phyloP scores from a whole-genome alignment of 2,888 invertebrate genomes.

The Operophtera brumata region DNA sequence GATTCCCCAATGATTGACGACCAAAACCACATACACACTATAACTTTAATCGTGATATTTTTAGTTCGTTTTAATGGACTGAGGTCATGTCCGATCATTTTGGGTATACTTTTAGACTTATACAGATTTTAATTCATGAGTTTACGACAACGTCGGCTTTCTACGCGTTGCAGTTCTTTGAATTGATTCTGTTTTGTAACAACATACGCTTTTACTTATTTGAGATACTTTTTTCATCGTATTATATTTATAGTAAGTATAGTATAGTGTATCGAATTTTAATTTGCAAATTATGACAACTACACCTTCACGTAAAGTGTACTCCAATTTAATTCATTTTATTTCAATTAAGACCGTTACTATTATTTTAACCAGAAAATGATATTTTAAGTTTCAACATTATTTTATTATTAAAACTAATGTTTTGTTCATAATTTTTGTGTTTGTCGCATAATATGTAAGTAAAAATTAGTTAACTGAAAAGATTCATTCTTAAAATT shows the following conservation, averaged over 20 bases:
- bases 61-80: slow-evolving; percentile 53
- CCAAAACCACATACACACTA: slow-evolving; percentile 33
- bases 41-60: slow-evolving; percentile 31
- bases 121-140: slow-evolving; percentile 48
- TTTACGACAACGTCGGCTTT: slow-evolving; percentile 36
- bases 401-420: slow-evolving; percentile 36
- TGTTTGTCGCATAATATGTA: slow-evolving; percentile 75
- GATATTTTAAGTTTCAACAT: slow-evolving; percentile 63
- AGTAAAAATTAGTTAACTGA: slow-evolving; percentile 63
- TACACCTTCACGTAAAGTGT: slow-evolving; percentile 55
- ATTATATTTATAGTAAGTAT: slow-evolving; percentile 79
- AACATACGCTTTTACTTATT: slow-evolving; percentile 77
- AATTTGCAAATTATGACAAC: slow-evolving; percentile 76
- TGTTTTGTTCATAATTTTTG: slow-evolving; percentile 41
- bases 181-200: slow-evolving; percentile 57
- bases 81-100: slow-evolving; percentile 53
- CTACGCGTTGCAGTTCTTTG: slow-evolving; percentile 48
- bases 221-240: slow-evolving; percentile 74
- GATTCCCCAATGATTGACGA: slow-evolving; percentile 27
- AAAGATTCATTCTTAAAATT: slow-evolving; percentile 74
- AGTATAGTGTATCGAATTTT: slow-evolving; percentile 70
- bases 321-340: slow-evolving; percentile 41
- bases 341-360: slow-evolving; percentile 51
- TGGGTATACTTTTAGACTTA: slow-evolving; percentile 55
- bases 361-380: slow-evolving; percentile 57